A percentile compares a stretch with the other conserved stretches of the same genome.
phyloP scores from a whole-genome alignment of 1,140 invertebrate species.

The Drosophila mojavensis region DNA sequence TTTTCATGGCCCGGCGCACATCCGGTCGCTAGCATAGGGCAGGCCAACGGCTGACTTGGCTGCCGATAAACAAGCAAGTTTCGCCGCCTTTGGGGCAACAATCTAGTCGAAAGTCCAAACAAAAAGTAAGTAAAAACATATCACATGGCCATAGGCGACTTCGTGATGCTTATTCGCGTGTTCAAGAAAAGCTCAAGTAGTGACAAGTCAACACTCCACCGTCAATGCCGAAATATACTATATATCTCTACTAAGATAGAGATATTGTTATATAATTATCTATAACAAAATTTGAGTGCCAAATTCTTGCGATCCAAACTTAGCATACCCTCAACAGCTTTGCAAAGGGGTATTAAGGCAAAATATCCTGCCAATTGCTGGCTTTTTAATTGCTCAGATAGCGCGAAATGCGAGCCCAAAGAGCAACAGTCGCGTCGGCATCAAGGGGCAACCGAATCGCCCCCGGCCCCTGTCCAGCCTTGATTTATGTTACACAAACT shows the following conservation, averaged over 20 bases:
- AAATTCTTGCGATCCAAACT: too few species aligned
- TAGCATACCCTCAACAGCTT: too few species aligned
- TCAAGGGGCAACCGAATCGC: neutral
- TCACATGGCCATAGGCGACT: neutral
- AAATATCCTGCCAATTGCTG: conserved; percentile 1
- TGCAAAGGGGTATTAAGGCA: neutral
- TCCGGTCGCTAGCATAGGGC: conserved; percentile 21
- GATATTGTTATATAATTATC: too few species aligned
- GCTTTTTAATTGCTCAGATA: conserved; percentile 44
- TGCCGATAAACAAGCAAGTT: conserved; percentile 51
- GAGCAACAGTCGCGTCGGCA: conserved; percentile 23
- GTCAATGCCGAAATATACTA: too few species aligned
- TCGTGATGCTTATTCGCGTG: neutral
- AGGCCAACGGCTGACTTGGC: conserved; percentile 21
- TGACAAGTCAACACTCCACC: neutral
- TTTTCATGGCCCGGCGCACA: conserved; percentile 33
- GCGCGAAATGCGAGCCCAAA: conserved; percentile 29
- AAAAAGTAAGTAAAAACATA: neutral
- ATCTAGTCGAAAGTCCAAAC: neutral
- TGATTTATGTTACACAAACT: conserved; percentile 44
- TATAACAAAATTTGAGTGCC: too few species aligned
- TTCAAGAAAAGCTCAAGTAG: neutral
- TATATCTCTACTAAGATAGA: too few species aligned
- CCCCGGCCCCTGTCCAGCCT: conserved; percentile 28
- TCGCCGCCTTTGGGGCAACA: conserved; percentile 9